A percentile compares a stretch with the other conserved stretches of the same genome.
Conservation (phyloP, 2,888 invertebrate genomes). For the Junonia oenone region DNA sequence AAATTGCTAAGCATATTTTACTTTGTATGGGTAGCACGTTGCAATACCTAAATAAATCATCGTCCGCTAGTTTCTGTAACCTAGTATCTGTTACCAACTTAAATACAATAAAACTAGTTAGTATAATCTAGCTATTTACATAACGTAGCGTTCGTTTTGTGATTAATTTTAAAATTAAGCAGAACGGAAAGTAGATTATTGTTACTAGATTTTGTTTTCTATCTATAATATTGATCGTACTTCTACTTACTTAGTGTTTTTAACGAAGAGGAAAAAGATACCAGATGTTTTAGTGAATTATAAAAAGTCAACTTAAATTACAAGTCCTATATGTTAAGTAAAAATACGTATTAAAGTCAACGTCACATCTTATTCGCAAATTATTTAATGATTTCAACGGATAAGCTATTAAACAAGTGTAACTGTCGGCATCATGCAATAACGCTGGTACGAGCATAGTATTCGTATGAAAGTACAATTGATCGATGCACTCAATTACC, state of each 20-base stretch:
- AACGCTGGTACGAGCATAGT: not conserved
- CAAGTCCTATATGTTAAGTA: no score
- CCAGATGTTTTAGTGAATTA: not conserved
- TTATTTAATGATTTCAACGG: no score
- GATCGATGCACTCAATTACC: conserved; percentile 33
- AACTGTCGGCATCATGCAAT: not conserved
- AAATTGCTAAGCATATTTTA: not conserved
- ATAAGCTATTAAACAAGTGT: not conserved
- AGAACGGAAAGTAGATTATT: not conserved
- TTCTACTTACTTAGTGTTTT: no score
- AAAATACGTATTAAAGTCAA: no score
- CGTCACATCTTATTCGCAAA: no score
- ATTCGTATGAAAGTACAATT: conserved; percentile 21
- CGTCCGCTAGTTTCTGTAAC: conserved; percentile 20
- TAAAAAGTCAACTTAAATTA: no score
- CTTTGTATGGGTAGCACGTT: not conserved
- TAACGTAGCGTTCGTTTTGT: not conserved
- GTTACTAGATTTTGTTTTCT: no score
- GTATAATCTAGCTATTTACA: not conserved
- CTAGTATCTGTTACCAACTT: conserved; percentile 2
- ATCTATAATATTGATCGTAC: no score
- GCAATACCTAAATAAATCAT: conserved; percentile 5
- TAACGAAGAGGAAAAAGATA: no score
- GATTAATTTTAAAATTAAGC: not conserved
- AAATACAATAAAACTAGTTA: not conserved